Conservation (phyloP, 2,797 vertebrate genomes). For the Ctenopoma multispine region DNA sequence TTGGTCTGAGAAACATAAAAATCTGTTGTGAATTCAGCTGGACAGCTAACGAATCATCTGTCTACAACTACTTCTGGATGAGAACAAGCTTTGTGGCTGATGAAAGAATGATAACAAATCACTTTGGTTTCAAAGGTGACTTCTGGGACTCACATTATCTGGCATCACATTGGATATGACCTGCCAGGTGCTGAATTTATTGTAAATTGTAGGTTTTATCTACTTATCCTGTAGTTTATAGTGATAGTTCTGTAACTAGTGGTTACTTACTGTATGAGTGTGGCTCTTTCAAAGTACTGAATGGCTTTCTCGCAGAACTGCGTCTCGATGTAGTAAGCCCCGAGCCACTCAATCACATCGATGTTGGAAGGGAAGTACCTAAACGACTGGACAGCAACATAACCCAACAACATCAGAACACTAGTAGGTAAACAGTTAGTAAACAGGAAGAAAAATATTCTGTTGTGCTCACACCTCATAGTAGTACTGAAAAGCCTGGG, state of each 20-base stretch:
- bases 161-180: neutral
- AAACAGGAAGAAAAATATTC: fast-evolving
- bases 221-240: neutral
- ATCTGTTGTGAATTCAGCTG: neutral
- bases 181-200: too few relatives aligned
- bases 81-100: neutral
- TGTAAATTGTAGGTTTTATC: neutral
- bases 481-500: constrained; percentile 96
- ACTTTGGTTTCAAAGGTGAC: neutral
- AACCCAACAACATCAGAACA: neutral
- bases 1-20: constrained; percentile 84
- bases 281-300: constrained; percentile 97
- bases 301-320: constrained; percentile 99
- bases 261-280: constrained; percentile 94
- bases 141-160: neutral
- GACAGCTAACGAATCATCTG: neutral
- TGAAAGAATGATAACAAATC: neutral
- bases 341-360: constrained; percentile 97
- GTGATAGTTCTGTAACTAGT: too few relatives aligned
- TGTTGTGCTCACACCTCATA: constrained; percentile 86
- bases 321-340: constrained; percentile 94
- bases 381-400: constrained; percentile 86
- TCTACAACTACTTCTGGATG: constrained; percentile 6
- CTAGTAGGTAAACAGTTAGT: neutral
- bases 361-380: constrained; percentile 97